Evolutionary conservation across 1,140 invertebrate species (phyloP), one percentile per base, ranked within the genome.

Genomic region (Leptonema lineaticorne): DNA sequence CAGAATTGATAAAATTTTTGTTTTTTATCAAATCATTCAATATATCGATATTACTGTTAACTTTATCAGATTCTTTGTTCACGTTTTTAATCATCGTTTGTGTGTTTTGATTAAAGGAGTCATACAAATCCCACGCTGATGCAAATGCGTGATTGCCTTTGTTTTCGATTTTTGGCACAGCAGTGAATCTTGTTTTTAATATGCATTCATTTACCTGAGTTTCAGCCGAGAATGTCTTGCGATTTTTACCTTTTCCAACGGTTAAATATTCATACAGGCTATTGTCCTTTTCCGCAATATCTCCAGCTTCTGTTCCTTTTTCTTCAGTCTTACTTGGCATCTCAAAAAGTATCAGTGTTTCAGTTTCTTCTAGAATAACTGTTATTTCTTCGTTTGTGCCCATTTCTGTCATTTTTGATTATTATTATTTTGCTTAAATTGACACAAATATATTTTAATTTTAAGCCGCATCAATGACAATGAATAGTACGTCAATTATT

Each of bases 91-190:
- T 33, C 29, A 33, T 33, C 11, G 5, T 6, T 11, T 33, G 11
- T 48, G 45, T 16, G 14, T 48, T 48, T 6, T 4, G 79, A 26
- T 53, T 77, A 69, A 86, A 90, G 0, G 86, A 88, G 70, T 91
- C 90, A 69, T 85, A 85, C 85, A 91, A 89, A 57, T 90, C 86
- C 85, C 89, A 92, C 71, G 88, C 83, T 5, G 89, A 90, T 0
- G 89, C 88, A 73, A 88, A 89, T 0, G 84, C 82, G 5, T 79
- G 79, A 8, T 81, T 81, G 74, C 89, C 86, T 53, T 77, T 80
- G 11, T 83, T 85, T 63, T 80, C 77, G 1, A 82, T 76, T 37
- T 82, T 77, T 2, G 81, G 78, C 0, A 86, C 81, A 16, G 86
- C 82, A 0, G 89, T 89, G 22, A 83, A 81, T 37, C 87, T 78